Percentiles rank a stretch among this genome's conserved stretches.
phyloP scores from a whole-genome alignment of 2,797 vertebrate species.

The Caiman crocodilus region DNA sequence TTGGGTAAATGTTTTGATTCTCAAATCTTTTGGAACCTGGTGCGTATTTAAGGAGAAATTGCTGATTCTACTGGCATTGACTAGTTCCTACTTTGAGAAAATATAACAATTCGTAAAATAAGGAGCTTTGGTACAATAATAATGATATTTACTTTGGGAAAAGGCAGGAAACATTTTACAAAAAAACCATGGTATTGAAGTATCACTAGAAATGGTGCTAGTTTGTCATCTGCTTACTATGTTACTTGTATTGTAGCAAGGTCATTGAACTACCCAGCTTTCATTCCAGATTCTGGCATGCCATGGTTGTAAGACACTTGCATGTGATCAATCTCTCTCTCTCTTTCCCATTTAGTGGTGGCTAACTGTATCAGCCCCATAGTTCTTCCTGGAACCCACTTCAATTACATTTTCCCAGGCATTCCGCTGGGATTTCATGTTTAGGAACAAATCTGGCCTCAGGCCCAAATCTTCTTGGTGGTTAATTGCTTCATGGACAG shows the following conservation, averaged over 20 bases:
- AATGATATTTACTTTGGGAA: conserved; percentile 5
- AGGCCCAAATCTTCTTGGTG: conserved; percentile 25
- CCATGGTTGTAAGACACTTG: conserved; percentile 14
- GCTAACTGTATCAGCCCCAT: neutral
- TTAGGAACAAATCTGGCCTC: conserved; percentile 57
- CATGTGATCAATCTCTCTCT: conserved; percentile 20
- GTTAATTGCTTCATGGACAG: conserved; percentile 73
- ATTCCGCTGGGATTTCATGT: conserved; percentile 63
- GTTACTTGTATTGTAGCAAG: neutral
- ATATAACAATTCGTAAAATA: neutral
- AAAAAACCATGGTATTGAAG: neutral
- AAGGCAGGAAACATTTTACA: conserved; percentile 23
- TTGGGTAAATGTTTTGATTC: neutral
- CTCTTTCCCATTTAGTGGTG: conserved; percentile 5
- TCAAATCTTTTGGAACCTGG: neutral
- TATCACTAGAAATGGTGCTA: neutral
- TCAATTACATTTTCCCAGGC: conserved; percentile 69
- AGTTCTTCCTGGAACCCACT: conserved; percentile 71
- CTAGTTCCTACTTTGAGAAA: neutral
- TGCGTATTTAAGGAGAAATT: neutral
- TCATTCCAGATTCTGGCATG: neutral
- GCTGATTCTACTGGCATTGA: neutral
- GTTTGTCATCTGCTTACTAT: neutral
- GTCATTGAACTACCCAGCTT: neutral
- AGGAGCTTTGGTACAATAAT: neutral